phyloP scores from a whole-genome alignment of 2,797 vertebrate genomes.

The Xerus rutilus region DNA sequence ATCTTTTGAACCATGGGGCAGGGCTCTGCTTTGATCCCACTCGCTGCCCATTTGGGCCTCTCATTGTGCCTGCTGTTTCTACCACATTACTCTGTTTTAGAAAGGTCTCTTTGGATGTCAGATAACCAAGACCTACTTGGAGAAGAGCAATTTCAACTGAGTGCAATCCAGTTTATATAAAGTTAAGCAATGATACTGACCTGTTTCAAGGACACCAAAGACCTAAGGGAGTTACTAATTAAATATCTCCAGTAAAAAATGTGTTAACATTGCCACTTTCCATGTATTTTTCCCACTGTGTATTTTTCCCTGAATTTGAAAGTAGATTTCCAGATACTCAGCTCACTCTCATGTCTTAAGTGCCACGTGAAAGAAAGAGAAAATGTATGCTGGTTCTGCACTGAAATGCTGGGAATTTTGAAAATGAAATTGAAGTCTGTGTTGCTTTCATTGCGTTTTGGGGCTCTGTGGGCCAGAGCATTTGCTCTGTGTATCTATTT shows the following conservation, averaged over 20 bases:
- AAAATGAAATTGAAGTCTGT: conserved; percentile 64
- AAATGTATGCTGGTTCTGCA: conserved; percentile 46
- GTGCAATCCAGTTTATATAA: conserved; percentile 30
- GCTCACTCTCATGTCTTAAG: conserved; percentile 43
- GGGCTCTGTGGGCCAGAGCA: conserved; percentile 68
- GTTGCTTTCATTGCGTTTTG: conserved; percentile 68
- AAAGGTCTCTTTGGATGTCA: background rate
- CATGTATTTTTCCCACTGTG: conserved; percentile 4
- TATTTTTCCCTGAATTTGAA: conserved; percentile 58
- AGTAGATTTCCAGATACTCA: conserved; percentile 45
- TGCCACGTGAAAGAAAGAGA: conserved; percentile 43
- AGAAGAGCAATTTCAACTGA: conserved; percentile 54
- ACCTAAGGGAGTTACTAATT: conserved; percentile 47
- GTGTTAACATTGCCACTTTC: conserved; percentile 45
- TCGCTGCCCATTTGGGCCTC: background rate
- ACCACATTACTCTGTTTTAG: background rate
- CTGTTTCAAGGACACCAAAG: conserved; percentile 44
- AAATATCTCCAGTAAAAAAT: conserved; percentile 56
- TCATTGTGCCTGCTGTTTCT: conserved; percentile 23
- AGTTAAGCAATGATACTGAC: conserved; percentile 36
- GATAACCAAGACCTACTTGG: background rate
- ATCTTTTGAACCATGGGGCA: conserved; percentile 44
- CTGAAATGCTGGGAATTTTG: conserved; percentile 65
- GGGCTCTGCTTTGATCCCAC: conserved; percentile 1
- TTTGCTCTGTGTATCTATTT: conserved; percentile 79